phyloP scores from a whole-genome alignment of 2,113 vertebrate species.

The Motacilla alba region DNA sequence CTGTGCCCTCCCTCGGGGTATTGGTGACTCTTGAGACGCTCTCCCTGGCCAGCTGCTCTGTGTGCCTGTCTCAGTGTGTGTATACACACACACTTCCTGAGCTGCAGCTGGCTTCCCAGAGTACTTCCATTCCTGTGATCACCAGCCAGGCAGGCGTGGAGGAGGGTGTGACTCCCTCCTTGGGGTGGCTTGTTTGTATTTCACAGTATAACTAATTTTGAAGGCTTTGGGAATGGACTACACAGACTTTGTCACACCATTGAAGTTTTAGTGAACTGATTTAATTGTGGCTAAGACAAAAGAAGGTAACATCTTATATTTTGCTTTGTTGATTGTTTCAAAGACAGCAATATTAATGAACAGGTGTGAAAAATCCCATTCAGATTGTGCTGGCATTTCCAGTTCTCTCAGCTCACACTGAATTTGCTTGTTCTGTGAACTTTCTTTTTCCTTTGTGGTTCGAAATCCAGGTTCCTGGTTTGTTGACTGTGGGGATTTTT shows the following conservation, averaged over 20 bases:
- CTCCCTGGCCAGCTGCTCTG: background rate
- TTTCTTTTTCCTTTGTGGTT: background rate
- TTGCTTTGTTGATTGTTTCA: constrained; percentile 23
- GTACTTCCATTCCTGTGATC: background rate
- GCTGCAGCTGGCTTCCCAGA: background rate
- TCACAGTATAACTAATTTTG: background rate
- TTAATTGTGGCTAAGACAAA: background rate
- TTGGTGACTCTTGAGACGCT: fast-evolving
- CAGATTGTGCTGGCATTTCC: background rate
- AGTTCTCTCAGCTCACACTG: background rate
- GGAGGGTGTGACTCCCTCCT: background rate
- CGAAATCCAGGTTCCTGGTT: background rate
- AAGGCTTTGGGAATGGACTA: background rate
- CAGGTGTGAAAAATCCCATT: background rate
- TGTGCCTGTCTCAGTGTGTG: too few species aligned
- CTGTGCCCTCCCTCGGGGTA: background rate
- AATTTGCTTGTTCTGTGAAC: background rate
- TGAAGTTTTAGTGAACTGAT: background rate
- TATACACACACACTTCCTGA: background rate
- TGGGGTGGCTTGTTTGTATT: background rate
- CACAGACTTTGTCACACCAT: background rate
- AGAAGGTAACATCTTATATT: background rate
- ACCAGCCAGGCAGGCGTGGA: background rate
- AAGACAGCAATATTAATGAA: background rate
- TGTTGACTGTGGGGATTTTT: background rate